Evolutionary conservation across 2,113 vertebrate species (phyloP).

Genomic region (Triplophysa siluroides): DNA sequence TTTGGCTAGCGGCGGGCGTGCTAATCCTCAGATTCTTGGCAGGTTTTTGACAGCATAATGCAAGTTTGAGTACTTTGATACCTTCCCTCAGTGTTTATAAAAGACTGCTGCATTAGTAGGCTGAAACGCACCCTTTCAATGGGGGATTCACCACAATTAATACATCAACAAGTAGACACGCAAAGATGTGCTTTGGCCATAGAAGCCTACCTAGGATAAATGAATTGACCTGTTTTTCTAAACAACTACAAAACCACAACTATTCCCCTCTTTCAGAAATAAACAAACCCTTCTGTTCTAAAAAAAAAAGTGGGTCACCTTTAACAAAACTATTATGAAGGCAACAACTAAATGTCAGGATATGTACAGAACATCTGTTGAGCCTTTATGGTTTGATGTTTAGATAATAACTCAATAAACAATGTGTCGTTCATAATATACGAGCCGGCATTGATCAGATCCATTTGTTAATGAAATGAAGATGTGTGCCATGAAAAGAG

Average conservation of each 20-base stretch:
- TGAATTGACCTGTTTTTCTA: conserved; percentile 9
- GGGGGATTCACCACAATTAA: background rate
- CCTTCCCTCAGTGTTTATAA: background rate
- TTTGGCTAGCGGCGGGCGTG: conserved; percentile 32
- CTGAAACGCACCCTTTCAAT: background rate
- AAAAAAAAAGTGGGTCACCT: conserved; percentile 24
- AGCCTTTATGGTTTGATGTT: background rate
- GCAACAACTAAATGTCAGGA: conserved; percentile 21
- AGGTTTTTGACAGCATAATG: conserved; percentile 28
- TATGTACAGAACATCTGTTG: background rate
- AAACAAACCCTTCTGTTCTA: conserved; percentile 22
- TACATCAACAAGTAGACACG: background rate
- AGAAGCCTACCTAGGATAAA: background rate
- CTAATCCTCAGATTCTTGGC: conserved; percentile 46
- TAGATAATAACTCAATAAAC: background rate
- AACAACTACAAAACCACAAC: background rate
- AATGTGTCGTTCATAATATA: conserved; percentile 1
- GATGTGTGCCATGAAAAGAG: conserved; percentile 7
- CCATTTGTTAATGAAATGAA: conserved; percentile 38
- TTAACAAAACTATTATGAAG: conserved; percentile 5
- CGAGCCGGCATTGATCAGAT: background rate
- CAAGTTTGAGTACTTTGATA: conserved; percentile 20
- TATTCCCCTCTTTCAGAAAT: background rate
- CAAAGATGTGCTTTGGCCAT: background rate
- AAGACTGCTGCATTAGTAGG: background rate